Percentiles rank a stretch among this genome's conserved stretches.
These are phyloP conservation scores for Anniella stebbinsi DNA, from an alignment of 2,797 vertebrate genomes.

Conservation along the genomic window DNA sequence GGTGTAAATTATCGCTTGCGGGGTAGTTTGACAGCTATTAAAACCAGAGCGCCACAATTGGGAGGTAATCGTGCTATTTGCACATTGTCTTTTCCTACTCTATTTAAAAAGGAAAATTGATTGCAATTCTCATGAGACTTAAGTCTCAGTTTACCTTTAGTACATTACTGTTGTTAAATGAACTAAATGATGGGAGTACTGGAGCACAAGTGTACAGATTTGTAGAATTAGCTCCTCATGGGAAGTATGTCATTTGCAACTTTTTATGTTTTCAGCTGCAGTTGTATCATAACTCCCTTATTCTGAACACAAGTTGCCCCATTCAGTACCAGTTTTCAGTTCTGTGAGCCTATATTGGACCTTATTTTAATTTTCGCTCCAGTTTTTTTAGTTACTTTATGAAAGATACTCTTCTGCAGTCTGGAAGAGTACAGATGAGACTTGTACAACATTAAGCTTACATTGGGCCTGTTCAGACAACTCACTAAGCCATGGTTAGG, in stretches of 20 bases:
- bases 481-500: no score
- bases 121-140: neutral
- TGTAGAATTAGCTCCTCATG: neutral
- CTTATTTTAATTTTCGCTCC: neutral
- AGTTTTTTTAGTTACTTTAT: neutral
- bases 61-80: conserved; percentile 84
- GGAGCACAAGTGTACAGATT: rapidly evolving
- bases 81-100: neutral
- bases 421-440: neutral
- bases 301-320: neutral
- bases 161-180: neutral
- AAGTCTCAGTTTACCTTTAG: neutral
- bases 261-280: neutral
- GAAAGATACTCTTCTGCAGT: neutral
- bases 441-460: neutral
- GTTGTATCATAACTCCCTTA: neutral
- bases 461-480: neutral
- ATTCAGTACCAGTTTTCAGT: neutral
- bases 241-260: rapidly evolving
- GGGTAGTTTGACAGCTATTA: conserved; percentile 93
- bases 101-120: neutral
- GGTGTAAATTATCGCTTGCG: conserved; percentile 92
- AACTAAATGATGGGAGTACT: neutral
- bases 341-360: neutral
- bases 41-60: conserved; percentile 92